Evolutionary conservation across 2,797 vertebrate species (phyloP), one percentile per base, ranked within the genome.

Genomic region (Mustela erminea): DNA sequence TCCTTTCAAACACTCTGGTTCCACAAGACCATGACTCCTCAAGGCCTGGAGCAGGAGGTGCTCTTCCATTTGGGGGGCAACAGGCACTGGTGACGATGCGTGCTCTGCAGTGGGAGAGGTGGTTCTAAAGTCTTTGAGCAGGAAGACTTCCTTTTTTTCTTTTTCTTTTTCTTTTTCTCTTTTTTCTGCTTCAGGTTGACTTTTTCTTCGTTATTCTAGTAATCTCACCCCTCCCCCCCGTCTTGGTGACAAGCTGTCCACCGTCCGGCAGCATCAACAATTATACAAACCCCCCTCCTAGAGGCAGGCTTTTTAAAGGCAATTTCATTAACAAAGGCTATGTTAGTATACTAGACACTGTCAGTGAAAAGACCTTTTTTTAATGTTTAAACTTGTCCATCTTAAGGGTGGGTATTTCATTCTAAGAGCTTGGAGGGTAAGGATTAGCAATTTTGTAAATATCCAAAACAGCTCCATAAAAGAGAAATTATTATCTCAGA

Each of bases 201-300:
- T 96, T 93, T 97, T 97, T 98, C 96, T 95, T 97, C 88, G 93
- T 97, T 92, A 93, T 75, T 98, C 87, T 86, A 95, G 93, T 97
- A 96, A 96, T 97, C 95, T 96, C 29, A 2, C 8, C 38, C 52
- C 4, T 49, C 1, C n/a, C 43, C 21, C 12, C 0, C 0, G 32
- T 60, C 49, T 20, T 25, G 21, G 9, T 62, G 41, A 15, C 3
- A 18, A 0, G 14, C 38, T 17, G 15, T 5, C 75, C 49, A 2
- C 14, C 0, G 12, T 20, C 32, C 15, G 2, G 35, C 64, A 94
- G 83, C 70, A 64, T 94, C 86, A 95, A 97, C 96, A 78, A 90
- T 96, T 94, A 85, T 80, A 92, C 95, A 82, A 66, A 95, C 29
- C 92, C 78, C 94, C 49, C 89, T 0, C 49, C 96, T 94, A 96